Evolutionary conservation across 2,797 vertebrate species (phyloP).

Genomic region (Melanotaenia maccullochi): DNA sequence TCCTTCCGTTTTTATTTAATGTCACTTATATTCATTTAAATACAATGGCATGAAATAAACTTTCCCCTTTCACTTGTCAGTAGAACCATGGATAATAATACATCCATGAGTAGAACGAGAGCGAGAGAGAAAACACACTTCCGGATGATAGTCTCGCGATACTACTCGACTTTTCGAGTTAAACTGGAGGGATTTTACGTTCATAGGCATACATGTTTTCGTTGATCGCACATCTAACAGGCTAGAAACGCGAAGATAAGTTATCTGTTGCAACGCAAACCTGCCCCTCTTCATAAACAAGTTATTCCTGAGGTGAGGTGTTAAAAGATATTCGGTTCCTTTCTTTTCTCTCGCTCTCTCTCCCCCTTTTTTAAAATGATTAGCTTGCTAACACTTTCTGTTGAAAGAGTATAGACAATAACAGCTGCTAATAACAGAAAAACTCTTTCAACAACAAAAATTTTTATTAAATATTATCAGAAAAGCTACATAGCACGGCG

Average conservation of each 20-base stretch:
- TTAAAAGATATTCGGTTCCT: too few relatives aligned
- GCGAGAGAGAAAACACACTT: not conserved
- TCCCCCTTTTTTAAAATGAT: not conserved
- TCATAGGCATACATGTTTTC: not conserved
- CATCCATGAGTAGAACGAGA: too few relatives aligned
- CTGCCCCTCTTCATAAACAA: constrained; percentile 7
- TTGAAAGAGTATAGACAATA: not conserved
- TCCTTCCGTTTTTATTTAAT: too few relatives aligned
- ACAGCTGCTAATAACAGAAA: too few relatives aligned
- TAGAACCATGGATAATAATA: too few relatives aligned
- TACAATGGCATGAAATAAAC: too few relatives aligned
- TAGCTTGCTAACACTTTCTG: not conserved
- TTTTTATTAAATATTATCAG: not conserved
- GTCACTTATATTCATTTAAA: too few relatives aligned
- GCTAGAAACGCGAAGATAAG: constrained; percentile 30
- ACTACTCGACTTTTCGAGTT: constrained; percentile 25
- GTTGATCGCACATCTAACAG: constrained; percentile 22
- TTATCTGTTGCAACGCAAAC: not conserved
- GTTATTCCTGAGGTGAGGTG: constrained; percentile 24
- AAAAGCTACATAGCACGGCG: not conserved
- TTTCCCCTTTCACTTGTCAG: too few relatives aligned
- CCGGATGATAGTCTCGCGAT: constrained; percentile 33
- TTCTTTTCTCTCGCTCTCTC: not conserved
- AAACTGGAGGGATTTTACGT: constrained; percentile 64
- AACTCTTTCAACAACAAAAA: not conserved